Conservation (phyloP, 2,888 invertebrate species). For the Apotomis turbidana region DNA sequence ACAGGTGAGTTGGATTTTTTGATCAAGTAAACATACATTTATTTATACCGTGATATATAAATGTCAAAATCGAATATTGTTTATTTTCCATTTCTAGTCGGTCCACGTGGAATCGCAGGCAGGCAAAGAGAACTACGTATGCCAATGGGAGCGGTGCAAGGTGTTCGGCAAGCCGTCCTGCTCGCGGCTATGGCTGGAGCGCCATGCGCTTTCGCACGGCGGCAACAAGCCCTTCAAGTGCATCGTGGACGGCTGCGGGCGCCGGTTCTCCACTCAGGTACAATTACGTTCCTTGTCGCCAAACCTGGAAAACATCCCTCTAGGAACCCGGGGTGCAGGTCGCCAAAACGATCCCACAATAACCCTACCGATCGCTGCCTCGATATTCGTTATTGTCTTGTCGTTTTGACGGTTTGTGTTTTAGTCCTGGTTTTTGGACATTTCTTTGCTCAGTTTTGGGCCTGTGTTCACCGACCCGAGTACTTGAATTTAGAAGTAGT, state of each 20-base stretch:
- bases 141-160: conserved; percentile 97
- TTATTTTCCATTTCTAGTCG: conserved; percentile 77
- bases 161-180: conserved; percentile 96
- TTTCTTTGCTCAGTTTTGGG: conserved; percentile 39
- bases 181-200: conserved; percentile 95
- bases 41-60: conserved; percentile 5
- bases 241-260: conserved; percentile 97
- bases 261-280: conserved; percentile 94
- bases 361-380: conserved; percentile 46
- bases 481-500: conserved; percentile 20
- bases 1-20: conserved; percentile 83
- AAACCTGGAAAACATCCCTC: conserved; percentile 30
- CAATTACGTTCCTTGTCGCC: conserved; percentile 60
- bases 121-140: conserved; percentile 92
- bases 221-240: conserved; percentile 97
- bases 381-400: conserved; percentile 54
- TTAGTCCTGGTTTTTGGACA: conserved; percentile 44
- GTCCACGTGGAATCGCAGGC: conserved; percentile 94
- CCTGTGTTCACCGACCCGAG: conserved; percentile 50
- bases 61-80: neutral
- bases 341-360: conserved; percentile 57
- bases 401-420: conserved; percentile 55
- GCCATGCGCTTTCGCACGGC: conserved; percentile 95
- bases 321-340: conserved; percentile 47
- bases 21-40: neutral